Percentiles rank a stretch among this genome's conserved stretches.
Evolutionary conservation across 2,888 invertebrate species (phyloP).

Genomic region (Euclidia mi): DNA sequence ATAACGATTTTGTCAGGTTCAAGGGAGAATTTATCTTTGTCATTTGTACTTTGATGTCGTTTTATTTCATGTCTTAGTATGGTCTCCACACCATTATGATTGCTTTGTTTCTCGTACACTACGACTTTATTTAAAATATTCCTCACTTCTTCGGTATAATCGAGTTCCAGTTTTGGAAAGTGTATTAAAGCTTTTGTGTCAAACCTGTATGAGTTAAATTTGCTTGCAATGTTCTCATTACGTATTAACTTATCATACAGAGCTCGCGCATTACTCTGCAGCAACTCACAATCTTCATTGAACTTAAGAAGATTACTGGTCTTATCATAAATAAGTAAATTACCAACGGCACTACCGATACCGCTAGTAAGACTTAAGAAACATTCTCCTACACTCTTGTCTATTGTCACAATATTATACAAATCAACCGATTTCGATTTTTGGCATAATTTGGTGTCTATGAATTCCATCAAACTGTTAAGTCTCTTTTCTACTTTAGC

Average conservation of each 20-base stretch:
- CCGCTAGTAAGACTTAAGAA: constrained; percentile 21
- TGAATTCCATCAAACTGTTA: not conserved
- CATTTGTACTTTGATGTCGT: not conserved
- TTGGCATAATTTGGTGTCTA: constrained; percentile 7
- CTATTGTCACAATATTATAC: constrained; percentile 15
- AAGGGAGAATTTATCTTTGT: not conserved
- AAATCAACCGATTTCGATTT: not conserved
- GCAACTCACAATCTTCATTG: not conserved
- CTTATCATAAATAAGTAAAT: constrained; percentile 21
- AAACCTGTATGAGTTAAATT: constrained; percentile 6
- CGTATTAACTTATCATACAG: constrained; percentile 8
- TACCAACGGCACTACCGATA: constrained; percentile 29
- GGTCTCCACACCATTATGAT: constrained; percentile 24
- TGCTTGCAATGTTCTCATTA: not conserved
- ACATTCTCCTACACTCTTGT: constrained; percentile 16
- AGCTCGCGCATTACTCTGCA: constrained; percentile 17
- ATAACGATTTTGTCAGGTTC: constrained; percentile 21
- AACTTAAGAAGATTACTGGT: constrained; percentile 22
- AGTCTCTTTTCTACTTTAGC: constrained; percentile 9
- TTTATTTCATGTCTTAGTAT: constrained; percentile 15
- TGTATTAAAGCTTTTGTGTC: not conserved
- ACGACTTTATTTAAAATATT: constrained; percentile 8
- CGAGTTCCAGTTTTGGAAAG: constrained; percentile 9
- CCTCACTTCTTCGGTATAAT: constrained; percentile 2
- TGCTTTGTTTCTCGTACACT: constrained; percentile 14